A percentile compares a stretch with the other conserved stretches of the same genome.
Evolutionary conservation across 2,113 vertebrate genomes (phyloP).

Genomic region (Hystrix brachyura): DNA sequence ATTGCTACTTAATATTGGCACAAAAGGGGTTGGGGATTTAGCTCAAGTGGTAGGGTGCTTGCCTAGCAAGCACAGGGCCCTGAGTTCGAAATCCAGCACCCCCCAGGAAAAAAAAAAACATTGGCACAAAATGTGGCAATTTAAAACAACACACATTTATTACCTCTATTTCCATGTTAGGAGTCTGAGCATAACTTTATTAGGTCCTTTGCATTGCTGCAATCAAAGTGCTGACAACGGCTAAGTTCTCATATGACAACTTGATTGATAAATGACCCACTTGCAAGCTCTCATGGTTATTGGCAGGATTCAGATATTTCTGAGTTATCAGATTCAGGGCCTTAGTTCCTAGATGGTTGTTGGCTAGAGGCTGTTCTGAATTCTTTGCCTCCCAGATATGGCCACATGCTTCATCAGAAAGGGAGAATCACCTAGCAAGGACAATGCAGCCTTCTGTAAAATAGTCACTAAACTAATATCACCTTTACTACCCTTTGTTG

Average conservation of each 20-base stretch:
- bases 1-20: not conserved
- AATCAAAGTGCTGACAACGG: not conserved
- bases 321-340: not conserved
- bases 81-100: no score
- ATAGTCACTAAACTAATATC: not conserved
- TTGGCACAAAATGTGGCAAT: not conserved
- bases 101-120: no score
- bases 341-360: not conserved
- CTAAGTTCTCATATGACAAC: not conserved
- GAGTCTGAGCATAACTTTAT: not conserved
- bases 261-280: not conserved
- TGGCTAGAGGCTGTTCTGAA: not conserved
- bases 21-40: not conserved
- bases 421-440: not conserved
- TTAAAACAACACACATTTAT: not conserved
- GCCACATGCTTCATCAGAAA: not conserved
- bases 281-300: not conserved
- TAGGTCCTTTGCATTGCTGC: not conserved
- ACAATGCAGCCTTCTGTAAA: not conserved
- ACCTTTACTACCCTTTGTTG: not conserved
- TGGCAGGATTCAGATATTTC: conserved; percentile 12
- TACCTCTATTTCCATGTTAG: not conserved
- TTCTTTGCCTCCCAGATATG: not conserved
- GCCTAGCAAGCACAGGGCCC: no score
- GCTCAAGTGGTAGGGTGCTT: no score